These are phyloP conservation scores for Heterohyrax brucei DNA, from an alignment of 2,797 vertebrate species.

Conservation along the genomic window DNA sequence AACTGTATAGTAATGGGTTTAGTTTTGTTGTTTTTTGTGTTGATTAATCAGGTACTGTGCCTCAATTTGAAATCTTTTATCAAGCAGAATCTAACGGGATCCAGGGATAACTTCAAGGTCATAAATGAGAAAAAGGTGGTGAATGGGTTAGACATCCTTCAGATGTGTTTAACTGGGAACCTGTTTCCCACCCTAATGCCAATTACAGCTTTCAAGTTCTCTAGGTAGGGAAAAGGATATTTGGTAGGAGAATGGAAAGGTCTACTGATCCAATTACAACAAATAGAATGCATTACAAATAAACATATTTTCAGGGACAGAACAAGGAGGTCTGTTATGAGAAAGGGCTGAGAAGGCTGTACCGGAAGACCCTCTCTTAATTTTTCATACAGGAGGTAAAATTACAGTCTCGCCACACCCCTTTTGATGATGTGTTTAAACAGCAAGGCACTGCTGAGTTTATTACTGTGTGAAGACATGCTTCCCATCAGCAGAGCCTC, in stretches of 20 bases:
- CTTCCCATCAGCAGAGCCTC: conserved; percentile 34
- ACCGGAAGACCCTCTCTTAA: conserved; percentile 37
- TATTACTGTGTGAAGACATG: conserved; percentile 27
- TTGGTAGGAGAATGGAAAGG: conserved; percentile 72
- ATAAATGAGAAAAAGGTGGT: conserved; percentile 40
- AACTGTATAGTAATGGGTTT: too few relatives aligned
- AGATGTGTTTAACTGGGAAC: conserved; percentile 60
- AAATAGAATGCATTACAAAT: conserved; percentile 68
- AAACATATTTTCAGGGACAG: conserved; percentile 66
- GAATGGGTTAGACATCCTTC: conserved; percentile 3
- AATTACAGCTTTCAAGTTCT: conserved; percentile 53
- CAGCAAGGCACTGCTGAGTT: conserved; percentile 50
- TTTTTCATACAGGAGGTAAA: conserved; percentile 77
- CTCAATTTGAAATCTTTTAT: conserved; percentile 49
- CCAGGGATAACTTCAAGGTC: conserved; percentile 13
- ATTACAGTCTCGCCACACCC: conserved; percentile 59
- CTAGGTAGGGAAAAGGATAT: conserved; percentile 42
- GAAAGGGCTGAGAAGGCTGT: conserved; percentile 34
- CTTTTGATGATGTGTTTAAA: conserved; percentile 54
- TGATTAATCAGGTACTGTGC: neutral
- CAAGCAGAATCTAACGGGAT: conserved; percentile 31
- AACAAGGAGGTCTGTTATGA: conserved; percentile 50
- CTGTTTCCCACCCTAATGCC: conserved; percentile 55
- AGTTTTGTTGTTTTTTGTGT: too few relatives aligned
- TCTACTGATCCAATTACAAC: conserved; percentile 67